These are phyloP conservation scores for Radopholus similis DNA, from an alignment of 1,140 invertebrate species.

Conservation along the genomic window DNA sequence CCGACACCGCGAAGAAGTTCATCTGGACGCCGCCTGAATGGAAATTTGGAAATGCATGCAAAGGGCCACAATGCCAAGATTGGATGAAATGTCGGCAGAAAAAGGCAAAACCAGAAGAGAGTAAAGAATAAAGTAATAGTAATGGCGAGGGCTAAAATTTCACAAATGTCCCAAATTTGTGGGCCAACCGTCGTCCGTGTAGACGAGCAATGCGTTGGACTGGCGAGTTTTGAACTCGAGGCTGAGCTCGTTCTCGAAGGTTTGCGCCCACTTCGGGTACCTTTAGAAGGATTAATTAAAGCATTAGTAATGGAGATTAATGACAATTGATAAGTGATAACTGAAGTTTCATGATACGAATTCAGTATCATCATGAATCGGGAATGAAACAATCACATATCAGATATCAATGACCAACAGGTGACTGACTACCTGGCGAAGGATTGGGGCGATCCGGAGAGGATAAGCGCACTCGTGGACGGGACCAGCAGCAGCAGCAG, in stretches of 20 bases:
- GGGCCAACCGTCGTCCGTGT: slow-evolving; percentile 76
- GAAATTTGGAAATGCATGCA: neutral
- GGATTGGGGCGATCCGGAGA: slow-evolving; percentile 44
- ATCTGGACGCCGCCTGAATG: slow-evolving; percentile 72
- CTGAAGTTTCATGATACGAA: no score
- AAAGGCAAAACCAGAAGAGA: no score
- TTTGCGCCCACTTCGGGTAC: slow-evolving; percentile 58
- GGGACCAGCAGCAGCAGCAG: neutral
- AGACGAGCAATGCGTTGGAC: slow-evolving; percentile 80
- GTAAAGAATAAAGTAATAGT: no score
- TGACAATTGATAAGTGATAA: no score
- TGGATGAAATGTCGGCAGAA: no score
- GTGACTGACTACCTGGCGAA: slow-evolving; percentile 42
- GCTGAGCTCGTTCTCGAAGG: slow-evolving; percentile 69
- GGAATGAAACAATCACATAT: neutral
- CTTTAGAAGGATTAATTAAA: slow-evolving; percentile 24
- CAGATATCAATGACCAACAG: slow-evolving; percentile 9
- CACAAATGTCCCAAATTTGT: no score
- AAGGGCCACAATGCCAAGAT: no score
- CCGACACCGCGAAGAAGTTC: slow-evolving; percentile 89
- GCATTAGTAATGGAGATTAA: slow-evolving; percentile 3
- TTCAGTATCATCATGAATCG: no score
- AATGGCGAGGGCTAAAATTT: neutral
- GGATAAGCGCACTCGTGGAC: slow-evolving; percentile 30
- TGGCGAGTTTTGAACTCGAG: slow-evolving; percentile 85